Evolutionary conservation across 2,113 vertebrate species (phyloP).

Genomic region (Cyprinodon variegatus): DNA sequence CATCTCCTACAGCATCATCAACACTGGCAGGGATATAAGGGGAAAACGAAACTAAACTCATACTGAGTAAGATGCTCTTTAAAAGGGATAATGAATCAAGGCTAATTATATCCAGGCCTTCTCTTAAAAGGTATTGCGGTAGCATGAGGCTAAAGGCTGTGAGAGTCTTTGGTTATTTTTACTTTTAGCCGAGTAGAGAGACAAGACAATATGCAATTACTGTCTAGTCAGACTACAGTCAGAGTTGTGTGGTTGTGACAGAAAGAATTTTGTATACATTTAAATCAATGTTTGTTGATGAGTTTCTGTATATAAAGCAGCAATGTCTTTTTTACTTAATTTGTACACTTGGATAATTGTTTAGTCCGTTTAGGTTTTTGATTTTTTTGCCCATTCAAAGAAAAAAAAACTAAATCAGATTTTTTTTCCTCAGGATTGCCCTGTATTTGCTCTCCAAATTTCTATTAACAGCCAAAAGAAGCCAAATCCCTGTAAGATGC

Average conservation of each 20-base stretch:
- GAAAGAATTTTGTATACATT: neutral
- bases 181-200: slow-evolving; percentile 46
- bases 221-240: slow-evolving; percentile 32
- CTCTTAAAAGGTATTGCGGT: slow-evolving; percentile 30
- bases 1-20: slow-evolving; percentile 8
- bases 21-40: neutral
- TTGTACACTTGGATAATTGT: neutral
- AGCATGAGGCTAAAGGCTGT: slow-evolving; percentile 43
- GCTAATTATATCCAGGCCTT: slow-evolving; percentile 59
- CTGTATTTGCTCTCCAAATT: too few relatives aligned
- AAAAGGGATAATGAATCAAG: slow-evolving; percentile 20
- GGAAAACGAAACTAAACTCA: slow-evolving; percentile 23
- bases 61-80: slow-evolving; percentile 13
- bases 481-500: too few relatives aligned
- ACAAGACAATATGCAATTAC: slow-evolving; percentile 17
- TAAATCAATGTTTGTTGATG: slow-evolving; percentile 9
- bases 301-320: slow-evolving; percentile 1
- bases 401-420: neutral
- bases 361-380: neutral
- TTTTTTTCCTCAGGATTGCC: neutral
- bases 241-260: slow-evolving; percentile 1
- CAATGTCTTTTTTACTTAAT: neutral
- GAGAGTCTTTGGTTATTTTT: slow-evolving; percentile 36
- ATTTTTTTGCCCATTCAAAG: too few relatives aligned
- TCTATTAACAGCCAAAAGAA: too few relatives aligned